phyloP scores from a whole-genome alignment of 2,888 invertebrate genomes.

The Coecobrya sp. region DNA sequence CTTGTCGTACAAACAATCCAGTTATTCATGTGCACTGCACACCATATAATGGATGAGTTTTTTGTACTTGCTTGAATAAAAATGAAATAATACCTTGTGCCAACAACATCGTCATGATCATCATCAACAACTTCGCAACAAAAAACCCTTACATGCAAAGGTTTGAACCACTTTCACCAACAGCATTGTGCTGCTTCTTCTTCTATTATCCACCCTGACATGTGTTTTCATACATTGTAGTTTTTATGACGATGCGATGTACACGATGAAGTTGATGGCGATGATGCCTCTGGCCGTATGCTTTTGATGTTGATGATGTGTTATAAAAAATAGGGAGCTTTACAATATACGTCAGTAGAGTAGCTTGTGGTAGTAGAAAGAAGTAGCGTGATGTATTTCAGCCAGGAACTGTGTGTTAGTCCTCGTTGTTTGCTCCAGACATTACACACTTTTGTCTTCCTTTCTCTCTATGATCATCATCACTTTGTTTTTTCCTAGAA shows the following conservation, averaged over 20 bases:
- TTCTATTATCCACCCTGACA: neutral
- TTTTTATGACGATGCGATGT: conserved; percentile 27
- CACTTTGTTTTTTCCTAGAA: neutral
- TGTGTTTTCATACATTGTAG: neutral
- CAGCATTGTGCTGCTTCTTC: neutral
- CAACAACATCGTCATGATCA: conserved; percentile 12
- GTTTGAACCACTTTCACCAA: neutral
- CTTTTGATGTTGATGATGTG: conserved; percentile 51
- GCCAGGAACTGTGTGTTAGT: neutral
- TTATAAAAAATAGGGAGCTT: neutral
- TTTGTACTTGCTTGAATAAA: conserved; percentile 51
- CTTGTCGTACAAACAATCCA: conserved; percentile 44
- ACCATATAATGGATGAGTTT: conserved; percentile 47
- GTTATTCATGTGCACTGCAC: conserved; percentile 30
- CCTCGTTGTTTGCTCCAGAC: neutral
- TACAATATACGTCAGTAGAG: neutral
- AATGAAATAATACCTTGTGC: conserved; percentile 58
- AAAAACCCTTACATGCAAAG: neutral
- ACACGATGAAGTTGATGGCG: neutral
- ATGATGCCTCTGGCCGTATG: conserved; percentile 43
- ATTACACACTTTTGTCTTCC: conserved; percentile 30
- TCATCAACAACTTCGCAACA: conserved; percentile 9
- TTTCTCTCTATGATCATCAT: neutral
- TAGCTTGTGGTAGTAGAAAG: neutral
- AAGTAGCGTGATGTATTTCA: neutral